A percentile compares a stretch with the other conserved stretches of the same genome.
phyloP scores from a whole-genome alignment of 1,140 invertebrate genomes.

The Drosophila tsacasi region DNA sequence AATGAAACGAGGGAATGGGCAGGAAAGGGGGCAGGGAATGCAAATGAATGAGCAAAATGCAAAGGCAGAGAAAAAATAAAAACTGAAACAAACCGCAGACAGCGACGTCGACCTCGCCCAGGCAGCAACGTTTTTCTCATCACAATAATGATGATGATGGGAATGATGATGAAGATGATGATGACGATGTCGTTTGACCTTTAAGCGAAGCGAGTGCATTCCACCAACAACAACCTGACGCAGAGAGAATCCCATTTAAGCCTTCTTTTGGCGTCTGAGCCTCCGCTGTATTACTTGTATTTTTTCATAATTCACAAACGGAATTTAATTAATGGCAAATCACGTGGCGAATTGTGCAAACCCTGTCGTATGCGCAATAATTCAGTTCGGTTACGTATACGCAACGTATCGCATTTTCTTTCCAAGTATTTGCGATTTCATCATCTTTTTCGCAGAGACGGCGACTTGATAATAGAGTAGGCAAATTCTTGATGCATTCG shows the following conservation, averaged over 20 bases:
- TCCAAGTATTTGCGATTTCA: slow-evolving; percentile 37
- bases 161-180: slow-evolving; percentile 26
- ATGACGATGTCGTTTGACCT: slow-evolving; percentile 69
- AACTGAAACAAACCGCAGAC: slow-evolving; percentile 67
- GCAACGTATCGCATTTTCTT: slow-evolving; percentile 27
- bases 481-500: slow-evolving; percentile 31
- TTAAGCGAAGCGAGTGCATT: slow-evolving; percentile 59
- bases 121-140: slow-evolving; percentile 48
- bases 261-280: slow-evolving; percentile 11
- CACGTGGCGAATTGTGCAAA: slow-evolving; percentile 52
- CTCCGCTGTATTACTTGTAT: not conserved
- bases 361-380: slow-evolving; percentile 48
- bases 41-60: slow-evolving; percentile 75
- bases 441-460: slow-evolving; percentile 22
- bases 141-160: slow-evolving; percentile 4
- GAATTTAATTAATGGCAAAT: slow-evolving; percentile 59
- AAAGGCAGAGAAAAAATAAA: slow-evolving; percentile 49
- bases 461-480: slow-evolving; percentile 31
- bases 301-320: slow-evolving; percentile 38
- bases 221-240: slow-evolving; percentile 40
- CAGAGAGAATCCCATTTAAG: slow-evolving; percentile 37
- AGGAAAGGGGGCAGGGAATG: slow-evolving; percentile 44
- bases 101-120: slow-evolving; percentile 64
- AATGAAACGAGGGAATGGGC: not conserved
- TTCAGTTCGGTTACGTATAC: slow-evolving; percentile 48